These are phyloP conservation scores for Drosophila mulleri DNA, from an alignment of 2,888 invertebrate species.

Conservation along the genomic window DNA sequence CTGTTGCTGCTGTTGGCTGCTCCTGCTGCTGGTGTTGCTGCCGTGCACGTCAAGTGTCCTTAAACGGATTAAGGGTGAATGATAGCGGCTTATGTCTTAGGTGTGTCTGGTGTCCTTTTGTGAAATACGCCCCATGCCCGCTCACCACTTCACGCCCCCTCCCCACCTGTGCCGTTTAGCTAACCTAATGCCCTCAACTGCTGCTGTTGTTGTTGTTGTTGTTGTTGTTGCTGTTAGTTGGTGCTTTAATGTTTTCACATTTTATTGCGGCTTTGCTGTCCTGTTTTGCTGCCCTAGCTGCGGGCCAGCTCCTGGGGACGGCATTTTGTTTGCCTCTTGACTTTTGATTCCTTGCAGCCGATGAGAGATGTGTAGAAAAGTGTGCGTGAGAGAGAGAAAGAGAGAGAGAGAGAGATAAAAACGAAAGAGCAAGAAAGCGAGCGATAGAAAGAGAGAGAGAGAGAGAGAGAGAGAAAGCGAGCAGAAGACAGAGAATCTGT, in stretches of 20 bases:
- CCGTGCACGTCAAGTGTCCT: constrained; percentile 77
- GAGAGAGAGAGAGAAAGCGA: too few species aligned
- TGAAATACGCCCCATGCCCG: constrained; percentile 47
- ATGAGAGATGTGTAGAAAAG: constrained; percentile 2
- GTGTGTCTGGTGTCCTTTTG: constrained; percentile 76
- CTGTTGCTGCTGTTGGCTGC: too few species aligned
- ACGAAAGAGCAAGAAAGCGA: neutral
- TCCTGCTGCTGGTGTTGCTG: constrained; percentile 35
- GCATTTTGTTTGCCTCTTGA: constrained; percentile 49
- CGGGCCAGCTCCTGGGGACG: constrained; percentile 17
- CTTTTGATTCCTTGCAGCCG: constrained; percentile 50
- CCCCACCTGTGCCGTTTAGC: neutral
- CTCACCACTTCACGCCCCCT: neutral
- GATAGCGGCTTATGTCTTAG: constrained; percentile 81
- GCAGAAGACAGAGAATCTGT: too few species aligned
- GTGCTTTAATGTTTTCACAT: constrained; percentile 65
- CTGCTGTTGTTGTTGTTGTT: neutral
- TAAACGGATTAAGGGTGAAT: constrained; percentile 81
- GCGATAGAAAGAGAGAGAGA: too few species aligned
- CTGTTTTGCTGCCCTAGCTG: constrained; percentile 30
- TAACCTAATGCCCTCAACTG: constrained; percentile 5
- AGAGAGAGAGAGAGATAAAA: neutral
- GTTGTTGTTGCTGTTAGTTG: constrained; percentile 32
- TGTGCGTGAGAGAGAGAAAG: neutral
- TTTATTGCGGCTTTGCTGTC: constrained; percentile 64